phyloP scores from a whole-genome alignment of 2,113 vertebrate genomes.

The Tychaedon coryphoeus region DNA sequence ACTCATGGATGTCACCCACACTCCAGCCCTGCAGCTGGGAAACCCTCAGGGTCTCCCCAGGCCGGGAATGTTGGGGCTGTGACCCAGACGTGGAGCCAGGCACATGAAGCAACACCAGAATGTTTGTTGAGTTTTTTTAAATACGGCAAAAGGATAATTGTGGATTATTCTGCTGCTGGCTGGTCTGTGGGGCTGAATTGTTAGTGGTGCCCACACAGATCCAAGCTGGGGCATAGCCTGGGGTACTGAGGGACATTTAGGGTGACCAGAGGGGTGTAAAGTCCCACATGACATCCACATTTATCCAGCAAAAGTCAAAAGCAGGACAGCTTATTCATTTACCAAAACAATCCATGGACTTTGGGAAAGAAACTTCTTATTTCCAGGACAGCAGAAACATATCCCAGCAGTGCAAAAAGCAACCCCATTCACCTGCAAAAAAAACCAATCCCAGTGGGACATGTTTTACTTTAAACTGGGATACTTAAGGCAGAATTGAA shows the following conservation, averaged over 20 bases:
- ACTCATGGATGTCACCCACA: fast-evolving
- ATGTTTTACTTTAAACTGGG: background rate
- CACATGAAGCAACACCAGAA: background rate
- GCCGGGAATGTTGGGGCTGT: background rate
- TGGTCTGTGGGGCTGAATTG: background rate
- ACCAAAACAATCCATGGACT: background rate
- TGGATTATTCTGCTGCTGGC: background rate
- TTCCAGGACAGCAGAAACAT: background rate
- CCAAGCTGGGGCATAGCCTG: background rate
- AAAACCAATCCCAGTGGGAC: background rate
- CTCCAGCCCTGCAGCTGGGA: background rate
- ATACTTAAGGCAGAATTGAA: background rate
- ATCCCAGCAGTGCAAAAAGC: background rate
- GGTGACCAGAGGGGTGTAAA: background rate
- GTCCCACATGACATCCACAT: background rate
- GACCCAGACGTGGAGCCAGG: background rate
- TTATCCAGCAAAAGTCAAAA: background rate
- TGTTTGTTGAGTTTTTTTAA: background rate
- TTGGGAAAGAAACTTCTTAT: background rate
- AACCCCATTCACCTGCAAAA: background rate
- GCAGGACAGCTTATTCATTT: background rate
- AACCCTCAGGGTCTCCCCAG: fast-evolving
- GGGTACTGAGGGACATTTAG: background rate
- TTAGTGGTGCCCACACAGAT: background rate
- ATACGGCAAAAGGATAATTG: background rate